Percentiles rank a stretch among this genome's conserved stretches.
Evolutionary conservation across 2,888 invertebrate species (phyloP).

Genomic region (Drosophila differens): DNA sequence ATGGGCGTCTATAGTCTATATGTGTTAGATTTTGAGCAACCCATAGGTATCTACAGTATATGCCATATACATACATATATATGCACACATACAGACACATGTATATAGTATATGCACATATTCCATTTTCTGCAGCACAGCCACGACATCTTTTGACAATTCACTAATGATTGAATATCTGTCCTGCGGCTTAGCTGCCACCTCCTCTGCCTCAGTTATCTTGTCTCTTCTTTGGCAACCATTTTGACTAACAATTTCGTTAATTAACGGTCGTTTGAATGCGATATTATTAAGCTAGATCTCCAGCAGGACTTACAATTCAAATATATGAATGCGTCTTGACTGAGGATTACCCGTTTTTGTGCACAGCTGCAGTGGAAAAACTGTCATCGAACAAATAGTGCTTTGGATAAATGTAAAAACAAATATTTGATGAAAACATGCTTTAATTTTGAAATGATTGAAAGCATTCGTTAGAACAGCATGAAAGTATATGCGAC

Average conservation of each 20-base stretch:
- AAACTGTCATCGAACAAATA: background rate
- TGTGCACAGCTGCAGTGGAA: background rate
- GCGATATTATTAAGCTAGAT: conserved; percentile 4
- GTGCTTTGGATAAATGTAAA: background rate
- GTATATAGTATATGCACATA: background rate
- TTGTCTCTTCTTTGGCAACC: conserved; percentile 8
- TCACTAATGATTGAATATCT: conserved; percentile 45
- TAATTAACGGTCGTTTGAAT: conserved; percentile 34
- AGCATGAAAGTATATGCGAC: background rate
- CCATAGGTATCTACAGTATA: conserved; percentile 25
- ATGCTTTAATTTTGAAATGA: background rate
- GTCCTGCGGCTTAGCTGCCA: conserved; percentile 1
- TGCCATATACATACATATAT: background rate
- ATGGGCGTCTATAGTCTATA: conserved; percentile 39
- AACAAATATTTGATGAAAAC: background rate
- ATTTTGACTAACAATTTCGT: conserved; percentile 9
- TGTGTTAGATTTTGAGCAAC: conserved; percentile 17
- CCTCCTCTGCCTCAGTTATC: background rate
- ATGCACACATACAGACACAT: background rate
- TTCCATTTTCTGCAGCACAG: background rate
- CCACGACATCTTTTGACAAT: conserved; percentile 25
- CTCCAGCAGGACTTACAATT: background rate
- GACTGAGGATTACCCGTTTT: background rate
- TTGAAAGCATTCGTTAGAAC: background rate
- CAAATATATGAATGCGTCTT: background rate